Evolutionary conservation across 2,888 invertebrate species (phyloP).

Genomic region (Orthosia cruda): DNA sequence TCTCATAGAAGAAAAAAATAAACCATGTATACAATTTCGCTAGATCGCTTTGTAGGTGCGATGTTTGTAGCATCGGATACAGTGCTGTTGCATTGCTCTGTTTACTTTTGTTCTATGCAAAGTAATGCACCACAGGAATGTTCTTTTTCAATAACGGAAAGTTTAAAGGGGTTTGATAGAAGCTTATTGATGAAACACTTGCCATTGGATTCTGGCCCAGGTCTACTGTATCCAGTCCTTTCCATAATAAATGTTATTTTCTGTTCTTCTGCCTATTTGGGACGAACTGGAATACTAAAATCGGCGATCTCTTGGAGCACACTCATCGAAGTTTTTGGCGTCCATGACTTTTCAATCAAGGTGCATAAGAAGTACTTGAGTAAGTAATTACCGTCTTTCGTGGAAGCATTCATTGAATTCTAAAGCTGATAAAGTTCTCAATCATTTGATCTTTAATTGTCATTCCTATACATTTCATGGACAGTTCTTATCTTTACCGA

Average conservation of each 20-base stretch:
- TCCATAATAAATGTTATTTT: too few species aligned
- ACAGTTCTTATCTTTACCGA: conserved; percentile 22
- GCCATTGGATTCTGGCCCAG: too few species aligned
- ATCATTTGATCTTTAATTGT: conserved; percentile 25
- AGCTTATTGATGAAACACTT: too few species aligned
- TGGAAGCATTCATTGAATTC: neutral
- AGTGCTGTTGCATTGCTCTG: conserved; percentile 6
- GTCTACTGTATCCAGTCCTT: too few species aligned
- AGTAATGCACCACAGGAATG: neutral
- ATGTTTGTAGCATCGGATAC: conserved; percentile 1
- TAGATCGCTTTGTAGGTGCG: conserved; percentile 50
- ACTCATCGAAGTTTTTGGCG: too few species aligned
- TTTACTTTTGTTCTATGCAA: conserved; percentile 3
- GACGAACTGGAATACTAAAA: too few species aligned
- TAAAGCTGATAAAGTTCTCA: neutral
- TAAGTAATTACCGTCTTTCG: neutral
- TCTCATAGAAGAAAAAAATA: conserved; percentile 65
- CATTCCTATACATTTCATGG: conserved; percentile 31
- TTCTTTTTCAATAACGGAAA: too few species aligned
- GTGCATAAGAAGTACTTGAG: too few species aligned
- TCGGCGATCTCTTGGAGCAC: neutral
- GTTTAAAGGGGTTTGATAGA: too few species aligned
- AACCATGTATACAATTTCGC: conserved; percentile 68
- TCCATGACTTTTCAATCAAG: too few species aligned
- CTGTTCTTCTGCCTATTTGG: too few species aligned